Evolutionary conservation across 2,888 invertebrate genomes (phyloP), one percentile per base, ranked within the genome.

Genomic region (Agrotis exclamationis): DNA sequence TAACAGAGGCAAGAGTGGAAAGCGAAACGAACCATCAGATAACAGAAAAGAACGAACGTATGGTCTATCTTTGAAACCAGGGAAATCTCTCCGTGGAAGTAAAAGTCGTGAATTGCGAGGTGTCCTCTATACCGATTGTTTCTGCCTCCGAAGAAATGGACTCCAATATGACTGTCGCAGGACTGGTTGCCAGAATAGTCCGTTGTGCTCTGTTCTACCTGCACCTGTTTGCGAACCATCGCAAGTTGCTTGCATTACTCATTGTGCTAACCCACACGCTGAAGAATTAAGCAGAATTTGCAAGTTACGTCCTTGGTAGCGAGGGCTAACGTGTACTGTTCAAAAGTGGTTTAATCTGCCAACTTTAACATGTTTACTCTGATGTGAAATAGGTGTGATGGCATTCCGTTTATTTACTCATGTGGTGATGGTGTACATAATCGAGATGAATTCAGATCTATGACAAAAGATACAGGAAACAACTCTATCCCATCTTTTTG

Each of bases 91-190:
- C 3, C 84, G 70, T 20, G 2, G 70, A 6, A 87, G 89, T 75
- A 94, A 88, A 80, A 96, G 96, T 80, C 94, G 96, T 14, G 97
- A 97, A 80, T 90, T 97, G 24, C 92, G 96, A 57, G 94, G 97
- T 24, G 86, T 95, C 56, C 87, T 97, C 14, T 95, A 95, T 73
- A 95, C 94, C 0, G 96, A 97, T 70, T 97, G 97, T 80, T 92
- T 92, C 76, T 97, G 97, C 79, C 91, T 96, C 48, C 96, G 96
- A 39, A 92, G 97, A 68, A 97, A 97, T 81, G 97, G 97, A 1
- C 88, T 97, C 44, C 97, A 97, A 83, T 96, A 96, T 74, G 95
- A 96, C 70, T 97, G 97, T 80, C 95, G 94, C 14, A 92, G 97
- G 74, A 95, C 90, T 65, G 96, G 95, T 47, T 96, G 97, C 81